A percentile compares a stretch with the other conserved stretches of the same genome.
These are phyloP conservation scores for Leucophenga maculata DNA, from an alignment of 2,888 invertebrate genomes.

Conservation along the genomic window DNA sequence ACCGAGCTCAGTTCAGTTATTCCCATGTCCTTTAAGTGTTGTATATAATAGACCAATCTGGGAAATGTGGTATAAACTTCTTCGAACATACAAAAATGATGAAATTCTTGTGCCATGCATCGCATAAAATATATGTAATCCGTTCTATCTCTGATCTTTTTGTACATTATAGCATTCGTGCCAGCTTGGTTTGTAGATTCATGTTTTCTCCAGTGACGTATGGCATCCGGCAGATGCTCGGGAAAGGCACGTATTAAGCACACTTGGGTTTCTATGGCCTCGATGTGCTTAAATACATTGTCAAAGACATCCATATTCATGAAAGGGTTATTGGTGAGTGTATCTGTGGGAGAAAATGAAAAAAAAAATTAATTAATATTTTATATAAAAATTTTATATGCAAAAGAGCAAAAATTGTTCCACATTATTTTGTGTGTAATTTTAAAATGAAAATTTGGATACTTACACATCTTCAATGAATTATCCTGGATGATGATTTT, in stretches of 20 bases:
- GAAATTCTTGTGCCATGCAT: conserved; percentile 3
- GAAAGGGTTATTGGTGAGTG: too few species aligned
- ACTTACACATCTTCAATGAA: too few species aligned
- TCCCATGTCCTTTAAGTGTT: conserved; percentile 52
- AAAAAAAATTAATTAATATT: too few species aligned
- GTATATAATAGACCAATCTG: conserved; percentile 52
- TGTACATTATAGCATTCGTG: background rate
- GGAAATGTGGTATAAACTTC: conserved; percentile 50
- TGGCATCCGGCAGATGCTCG: background rate
- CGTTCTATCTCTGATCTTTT: background rate
- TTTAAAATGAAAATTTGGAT: too few species aligned
- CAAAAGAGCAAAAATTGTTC: too few species aligned
- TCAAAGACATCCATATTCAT: background rate
- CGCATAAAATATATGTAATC: conserved; percentile 14
- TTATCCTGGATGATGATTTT: too few species aligned
- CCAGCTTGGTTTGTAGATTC: background rate
- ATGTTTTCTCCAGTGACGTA: background rate
- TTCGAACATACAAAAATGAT: conserved; percentile 52
- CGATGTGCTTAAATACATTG: background rate
- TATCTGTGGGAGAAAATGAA: too few species aligned
- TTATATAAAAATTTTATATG: too few species aligned
- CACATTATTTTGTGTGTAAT: too few species aligned
- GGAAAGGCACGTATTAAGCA: background rate
- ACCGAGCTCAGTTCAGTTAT: conserved; percentile 31
- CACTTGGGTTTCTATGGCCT: background rate